Evolutionary conservation across 2,797 vertebrate species (phyloP).

Genomic region (Podarcis siculus): DNA sequence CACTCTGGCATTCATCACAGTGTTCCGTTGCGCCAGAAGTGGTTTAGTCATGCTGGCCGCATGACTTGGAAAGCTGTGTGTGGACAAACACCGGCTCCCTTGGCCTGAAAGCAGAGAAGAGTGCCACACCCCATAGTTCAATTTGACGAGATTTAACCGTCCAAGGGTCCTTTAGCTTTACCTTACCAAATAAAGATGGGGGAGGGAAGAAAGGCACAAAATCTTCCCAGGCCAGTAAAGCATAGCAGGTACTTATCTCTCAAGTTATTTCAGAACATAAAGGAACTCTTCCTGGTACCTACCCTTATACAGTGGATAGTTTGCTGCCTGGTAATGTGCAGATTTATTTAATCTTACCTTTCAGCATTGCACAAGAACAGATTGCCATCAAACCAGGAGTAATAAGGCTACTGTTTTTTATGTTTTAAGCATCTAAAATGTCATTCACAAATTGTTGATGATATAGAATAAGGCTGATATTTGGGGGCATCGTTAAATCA

Average conservation of each 20-base stretch:
- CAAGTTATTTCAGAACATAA: slow-evolving; percentile 47
- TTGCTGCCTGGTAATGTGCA: slow-evolving; percentile 38
- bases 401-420: slow-evolving; percentile 34
- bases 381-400: slow-evolving; percentile 38
- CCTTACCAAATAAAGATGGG: slow-evolving; percentile 53
- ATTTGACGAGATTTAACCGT: too few species aligned
- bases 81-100: too few species aligned
- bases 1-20: too few species aligned
- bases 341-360: slow-evolving; percentile 62
- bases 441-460: slow-evolving; percentile 34
- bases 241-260: slow-evolving; percentile 46
- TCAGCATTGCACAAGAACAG: slow-evolving; percentile 50
- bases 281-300: slow-evolving; percentile 28
- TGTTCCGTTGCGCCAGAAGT: too few species aligned
- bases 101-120: too few species aligned
- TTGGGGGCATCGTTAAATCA: slow-evolving; percentile 20
- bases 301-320: slow-evolving; percentile 31
- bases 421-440: slow-evolving; percentile 40
- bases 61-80: too few species aligned
- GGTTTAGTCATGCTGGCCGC: too few species aligned
- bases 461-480: slow-evolving; percentile 28
- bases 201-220: slow-evolving; percentile 38
- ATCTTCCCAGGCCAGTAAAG: slow-evolving; percentile 66
- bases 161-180: too few species aligned
- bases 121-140: too few species aligned